Evolutionary conservation across 2,113 vertebrate species (phyloP).

Genomic region (Cyprinodon variegatus): DNA sequence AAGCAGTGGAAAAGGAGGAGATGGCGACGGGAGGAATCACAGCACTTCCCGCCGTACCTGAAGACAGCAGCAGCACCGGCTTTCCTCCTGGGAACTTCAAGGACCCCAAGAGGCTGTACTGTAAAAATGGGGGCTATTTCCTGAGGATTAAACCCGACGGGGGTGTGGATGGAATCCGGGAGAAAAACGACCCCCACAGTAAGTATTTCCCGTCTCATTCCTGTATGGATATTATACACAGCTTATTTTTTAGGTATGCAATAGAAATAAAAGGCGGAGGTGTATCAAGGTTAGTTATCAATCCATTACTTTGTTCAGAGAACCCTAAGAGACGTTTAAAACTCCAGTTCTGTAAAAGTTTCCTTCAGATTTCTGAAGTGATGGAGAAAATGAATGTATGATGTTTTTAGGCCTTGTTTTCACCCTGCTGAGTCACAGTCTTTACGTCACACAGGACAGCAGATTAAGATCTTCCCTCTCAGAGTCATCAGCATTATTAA

Average conservation of each 20-base stretch:
- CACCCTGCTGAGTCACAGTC: conserved; percentile 53
- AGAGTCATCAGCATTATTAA: background rate
- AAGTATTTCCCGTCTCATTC: conserved; percentile 65
- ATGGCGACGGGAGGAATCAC: conserved; percentile 88
- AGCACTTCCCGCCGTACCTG: conserved; percentile 85
- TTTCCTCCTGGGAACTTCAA: conserved; percentile 90
- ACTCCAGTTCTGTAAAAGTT: background rate
- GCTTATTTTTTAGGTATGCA: conserved; percentile 45
- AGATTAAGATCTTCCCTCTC: background rate
- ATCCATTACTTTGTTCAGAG: conserved; percentile 30
- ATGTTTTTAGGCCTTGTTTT: conserved; percentile 48
- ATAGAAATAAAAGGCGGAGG: conserved; percentile 41
- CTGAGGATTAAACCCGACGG: conserved; percentile 92
- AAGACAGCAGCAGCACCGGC: conserved; percentile 81
- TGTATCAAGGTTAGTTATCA: conserved; percentile 33
- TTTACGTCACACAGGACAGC: conserved; percentile 33
- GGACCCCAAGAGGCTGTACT: conserved; percentile 95
- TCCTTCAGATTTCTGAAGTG: conserved; percentile 25
- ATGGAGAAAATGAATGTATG: conserved; percentile 10
- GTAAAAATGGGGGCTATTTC: conserved; percentile 97
- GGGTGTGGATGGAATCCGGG: conserved; percentile 90
- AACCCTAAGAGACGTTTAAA: conserved; percentile 51
- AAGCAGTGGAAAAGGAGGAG: conserved; percentile 58
- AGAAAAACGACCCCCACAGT: conserved; percentile 95
- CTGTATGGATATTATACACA: conserved; percentile 48